Evolutionary conservation across 2,888 invertebrate species (phyloP).

Genomic region (Philhelius pedissequus): DNA sequence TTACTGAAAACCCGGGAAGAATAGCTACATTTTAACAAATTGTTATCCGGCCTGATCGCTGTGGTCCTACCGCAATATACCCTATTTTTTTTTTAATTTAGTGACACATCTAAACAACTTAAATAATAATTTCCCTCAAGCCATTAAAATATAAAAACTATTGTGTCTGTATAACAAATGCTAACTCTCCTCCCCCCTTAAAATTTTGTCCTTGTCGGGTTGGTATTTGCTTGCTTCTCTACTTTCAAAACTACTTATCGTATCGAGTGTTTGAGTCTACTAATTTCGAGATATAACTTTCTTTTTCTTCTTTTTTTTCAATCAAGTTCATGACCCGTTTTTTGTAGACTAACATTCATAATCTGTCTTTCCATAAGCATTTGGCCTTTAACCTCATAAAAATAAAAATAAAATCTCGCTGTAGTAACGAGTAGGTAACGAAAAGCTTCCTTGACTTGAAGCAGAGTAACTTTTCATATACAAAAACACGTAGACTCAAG

Average conservation of each 20-base stretch:
- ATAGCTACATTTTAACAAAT: no score
- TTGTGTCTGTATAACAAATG: no score
- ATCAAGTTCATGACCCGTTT: conserved; percentile 49
- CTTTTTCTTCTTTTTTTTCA: not conserved
- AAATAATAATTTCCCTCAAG: no score
- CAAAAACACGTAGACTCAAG: not conserved
- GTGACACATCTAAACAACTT: no score
- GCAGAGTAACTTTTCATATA: conserved; percentile 12
- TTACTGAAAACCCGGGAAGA: no score
- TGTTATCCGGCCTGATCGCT: no score
- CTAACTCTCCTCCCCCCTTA: no score
- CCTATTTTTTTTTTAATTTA: no score
- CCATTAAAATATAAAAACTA: no score
- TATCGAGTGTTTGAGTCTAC: not conserved
- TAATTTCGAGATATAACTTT: conserved; percentile 7
- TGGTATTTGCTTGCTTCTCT: no score
- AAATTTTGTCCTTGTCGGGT: no score
- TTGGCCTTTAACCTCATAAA: not conserved
- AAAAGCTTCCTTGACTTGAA: not conserved
- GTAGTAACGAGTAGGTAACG: not conserved
- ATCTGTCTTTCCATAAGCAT: not conserved
- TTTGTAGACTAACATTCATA: conserved; percentile 5
- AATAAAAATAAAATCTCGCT: not conserved
- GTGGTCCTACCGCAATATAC: no score
- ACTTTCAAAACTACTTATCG: not conserved